phyloP scores from a whole-genome alignment of 2,797 vertebrate species.

The Helicolenus hilgendorfi region DNA sequence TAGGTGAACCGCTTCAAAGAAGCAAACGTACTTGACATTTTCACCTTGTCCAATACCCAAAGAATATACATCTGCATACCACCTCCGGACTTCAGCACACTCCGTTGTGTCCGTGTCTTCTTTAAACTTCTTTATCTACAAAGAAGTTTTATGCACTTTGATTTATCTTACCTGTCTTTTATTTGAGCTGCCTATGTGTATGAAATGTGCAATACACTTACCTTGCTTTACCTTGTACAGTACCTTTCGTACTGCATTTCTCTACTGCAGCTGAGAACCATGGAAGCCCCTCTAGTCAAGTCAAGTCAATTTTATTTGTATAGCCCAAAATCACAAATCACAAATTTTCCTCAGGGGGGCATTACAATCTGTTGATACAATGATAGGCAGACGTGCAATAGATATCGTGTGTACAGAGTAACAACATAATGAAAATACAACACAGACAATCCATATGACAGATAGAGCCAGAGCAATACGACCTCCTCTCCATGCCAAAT shows the following conservation, averaged over 20 bases:
- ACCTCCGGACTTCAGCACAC: slow-evolving; percentile 13
- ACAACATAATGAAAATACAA: too few relatives aligned
- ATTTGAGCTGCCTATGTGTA: not conserved
- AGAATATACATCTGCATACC: slow-evolving; percentile 37
- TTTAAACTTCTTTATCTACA: not conserved
- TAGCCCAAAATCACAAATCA: too few relatives aligned
- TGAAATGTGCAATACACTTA: not conserved
- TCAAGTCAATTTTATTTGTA: too few relatives aligned
- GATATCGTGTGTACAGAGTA: too few relatives aligned
- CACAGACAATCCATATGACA: too few relatives aligned
- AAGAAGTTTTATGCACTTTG: not conserved
- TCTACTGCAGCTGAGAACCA: slow-evolving; percentile 7
- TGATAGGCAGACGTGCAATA: too few relatives aligned
- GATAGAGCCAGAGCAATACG: too few relatives aligned
- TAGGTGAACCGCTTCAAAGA: slow-evolving; percentile 53
- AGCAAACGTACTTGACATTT: slow-evolving; percentile 57
- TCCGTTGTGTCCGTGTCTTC: not conserved
- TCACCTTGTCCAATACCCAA: slow-evolving; percentile 40
- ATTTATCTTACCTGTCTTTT: not conserved
- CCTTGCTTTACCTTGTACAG: not conserved
- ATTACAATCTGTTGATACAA: too few relatives aligned
- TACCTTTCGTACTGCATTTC: not conserved
- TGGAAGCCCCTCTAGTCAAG: not conserved
- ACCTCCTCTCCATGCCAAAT: too few relatives aligned
- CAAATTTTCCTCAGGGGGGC: too few relatives aligned